Conservation (phyloP, 2,888 invertebrate genomes). For the Pammene aurita region DNA sequence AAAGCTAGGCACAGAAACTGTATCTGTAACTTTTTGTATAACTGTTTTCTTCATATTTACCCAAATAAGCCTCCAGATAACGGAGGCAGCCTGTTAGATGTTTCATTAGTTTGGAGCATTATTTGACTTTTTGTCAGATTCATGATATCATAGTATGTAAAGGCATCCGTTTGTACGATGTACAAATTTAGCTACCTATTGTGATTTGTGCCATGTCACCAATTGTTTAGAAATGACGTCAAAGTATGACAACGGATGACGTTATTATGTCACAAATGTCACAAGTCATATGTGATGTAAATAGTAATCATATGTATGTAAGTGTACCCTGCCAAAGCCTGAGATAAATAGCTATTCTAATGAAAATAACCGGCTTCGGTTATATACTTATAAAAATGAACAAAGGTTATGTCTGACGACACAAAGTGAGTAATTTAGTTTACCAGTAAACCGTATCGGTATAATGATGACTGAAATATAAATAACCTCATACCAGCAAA, state of each 20-base stretch:
- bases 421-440: constrained; percentile 10
- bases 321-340: constrained; percentile 6
- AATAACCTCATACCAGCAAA: background rate
- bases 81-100: too few relatives aligned
- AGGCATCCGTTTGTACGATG: background rate
- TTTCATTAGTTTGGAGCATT: too few relatives aligned
- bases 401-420: background rate
- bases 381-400: constrained; percentile 6
- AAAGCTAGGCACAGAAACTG: too few relatives aligned
- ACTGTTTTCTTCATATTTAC: too few relatives aligned
- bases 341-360: constrained; percentile 14
- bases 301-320: constrained; percentile 13
- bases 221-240: constrained; percentile 23
- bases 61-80: too few relatives aligned
- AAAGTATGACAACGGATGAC: constrained; percentile 12
- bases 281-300: constrained; percentile 17
- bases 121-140: too few relatives aligned
- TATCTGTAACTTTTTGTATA: too few relatives aligned
- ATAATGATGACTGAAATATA: constrained; percentile 2
- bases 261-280: constrained; percentile 29
- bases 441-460: background rate
- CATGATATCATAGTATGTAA: too few relatives aligned
- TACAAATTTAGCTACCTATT: constrained; percentile 5
- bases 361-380: constrained; percentile 6
- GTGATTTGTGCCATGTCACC: background rate